These are phyloP conservation scores for Lottia scabra DNA, from an alignment of 2,888 invertebrate genomes.

Conservation along the genomic window DNA sequence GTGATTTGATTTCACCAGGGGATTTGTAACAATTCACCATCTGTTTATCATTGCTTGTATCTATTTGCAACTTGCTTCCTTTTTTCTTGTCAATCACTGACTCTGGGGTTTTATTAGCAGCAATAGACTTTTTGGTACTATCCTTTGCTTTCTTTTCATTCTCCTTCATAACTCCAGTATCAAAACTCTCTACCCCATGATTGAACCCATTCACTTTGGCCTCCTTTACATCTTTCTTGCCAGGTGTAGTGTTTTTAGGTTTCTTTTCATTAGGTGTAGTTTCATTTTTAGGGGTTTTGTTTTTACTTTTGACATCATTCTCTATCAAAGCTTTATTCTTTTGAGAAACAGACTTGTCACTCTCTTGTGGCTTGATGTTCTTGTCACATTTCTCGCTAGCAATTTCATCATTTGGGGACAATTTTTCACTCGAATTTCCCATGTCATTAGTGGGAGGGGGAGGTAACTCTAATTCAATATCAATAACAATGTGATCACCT, in stretches of 20 bases:
- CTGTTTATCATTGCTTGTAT: background rate
- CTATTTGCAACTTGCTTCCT: background rate
- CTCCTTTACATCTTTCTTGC: background rate
- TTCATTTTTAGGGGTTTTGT: background rate
- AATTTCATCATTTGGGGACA: conserved; percentile 6
- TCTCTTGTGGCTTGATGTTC: conserved; percentile 1
- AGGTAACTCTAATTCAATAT: conserved; percentile 2
- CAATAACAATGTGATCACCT: conserved; percentile 4
- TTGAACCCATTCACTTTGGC: background rate
- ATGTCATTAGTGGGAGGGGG: conserved; percentile 14
- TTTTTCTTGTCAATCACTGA: background rate
- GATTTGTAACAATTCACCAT: background rate
- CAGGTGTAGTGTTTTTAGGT: background rate
- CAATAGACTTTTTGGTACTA: background rate
- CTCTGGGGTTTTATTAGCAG: background rate
- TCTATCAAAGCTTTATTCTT: conserved; percentile 22
- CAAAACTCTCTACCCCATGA: background rate
- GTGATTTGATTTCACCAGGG: background rate
- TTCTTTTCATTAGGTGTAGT: background rate
- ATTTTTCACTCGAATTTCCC: conserved; percentile 21
- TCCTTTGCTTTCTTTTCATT: background rate
- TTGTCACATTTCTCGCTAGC: background rate
- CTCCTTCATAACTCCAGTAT: background rate
- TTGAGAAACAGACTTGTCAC: background rate
- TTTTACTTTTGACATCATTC: conserved; percentile 17